Evolutionary conservation across 30 jellyfish, hydroid and myxozoan genomes (phyloP), one percentile per base, ranked within the genome.

Genomic region (Mastigias papua): DNA sequence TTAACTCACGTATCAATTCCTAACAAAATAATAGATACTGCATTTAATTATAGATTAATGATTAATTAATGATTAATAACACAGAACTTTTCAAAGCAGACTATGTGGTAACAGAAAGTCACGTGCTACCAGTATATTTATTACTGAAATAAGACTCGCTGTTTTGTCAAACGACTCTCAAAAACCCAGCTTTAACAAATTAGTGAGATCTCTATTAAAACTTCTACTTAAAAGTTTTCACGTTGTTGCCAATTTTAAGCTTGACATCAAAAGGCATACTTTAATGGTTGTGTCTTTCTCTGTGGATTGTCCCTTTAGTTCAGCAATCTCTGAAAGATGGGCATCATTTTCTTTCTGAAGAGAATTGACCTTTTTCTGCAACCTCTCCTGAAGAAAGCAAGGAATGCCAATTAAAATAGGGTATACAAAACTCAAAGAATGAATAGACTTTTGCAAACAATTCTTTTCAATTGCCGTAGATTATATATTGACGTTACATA

Each of bases 321-420:
- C 81, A 25, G 72, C 94, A 9, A 58, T 25, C 42, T 70, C 80
- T 23, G 29, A 9, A 5, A 30, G 0, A 54, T 63, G 78, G 34
- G 34, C 76, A 57, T 46, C 84, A 5, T 70, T 71, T 31, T 84
- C 93, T 16, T 33, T 17, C 57, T 84, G 73, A n/a, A 84, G 81
- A 5, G 48, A 34, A 5, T 32, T 67, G 1, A 57, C 19, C 73
- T 84, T 84, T 27, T 70, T 31, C 48, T 71, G 93, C 65, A 84
- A 26, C 23, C 61, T 72, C 48, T 84, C 93, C 93, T 84, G 60
- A 27, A 64, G 25, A 11, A 19, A 54, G 67, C 20, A 54, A 54
- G 30, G 34, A 50, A 28, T 4, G 54, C 54, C 54, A 42, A 42
- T 8, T 42, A 42, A 42, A 42, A 42, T 8, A 42, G 13, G 54